Conservation (phyloP, 2,888 invertebrate species). For the Hermaeophaga mercurialis region DNA sequence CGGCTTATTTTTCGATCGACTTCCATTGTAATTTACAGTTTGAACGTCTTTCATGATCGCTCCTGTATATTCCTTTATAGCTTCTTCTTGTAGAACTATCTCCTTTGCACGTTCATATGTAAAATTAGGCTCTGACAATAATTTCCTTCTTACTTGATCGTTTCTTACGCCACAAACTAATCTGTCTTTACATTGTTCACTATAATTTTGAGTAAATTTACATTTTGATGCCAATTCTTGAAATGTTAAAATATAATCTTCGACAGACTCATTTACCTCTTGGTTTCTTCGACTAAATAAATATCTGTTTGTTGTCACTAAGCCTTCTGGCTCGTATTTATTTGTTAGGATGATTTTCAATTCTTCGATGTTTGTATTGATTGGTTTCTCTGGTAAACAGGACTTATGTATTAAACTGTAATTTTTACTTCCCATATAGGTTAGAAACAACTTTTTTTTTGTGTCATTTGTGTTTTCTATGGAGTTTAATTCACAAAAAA, state of each 20-base stretch:
- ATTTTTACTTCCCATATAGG: neutral
- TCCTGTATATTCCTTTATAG: neutral
- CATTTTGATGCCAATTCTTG: neutral
- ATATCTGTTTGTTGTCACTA: slow-evolving; percentile 14
- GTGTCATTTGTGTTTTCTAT: neutral
- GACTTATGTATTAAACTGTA: neutral
- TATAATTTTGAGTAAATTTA: neutral
- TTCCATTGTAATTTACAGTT: too few species aligned
- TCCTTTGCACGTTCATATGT: neutral
- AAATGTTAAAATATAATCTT: neutral
- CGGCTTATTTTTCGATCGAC: too few species aligned
- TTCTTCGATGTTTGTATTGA: neutral
- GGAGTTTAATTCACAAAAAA: neutral
- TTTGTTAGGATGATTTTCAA: neutral
- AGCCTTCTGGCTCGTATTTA: neutral
- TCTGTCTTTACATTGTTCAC: neutral
- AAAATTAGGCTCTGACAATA: neutral
- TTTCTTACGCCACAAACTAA: neutral
- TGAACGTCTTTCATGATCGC: neutral
- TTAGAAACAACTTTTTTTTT: neutral
- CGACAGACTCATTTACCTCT: neutral
- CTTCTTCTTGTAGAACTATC: neutral
- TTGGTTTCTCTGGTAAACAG: neutral
- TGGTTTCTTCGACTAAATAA: slow-evolving; percentile 13
- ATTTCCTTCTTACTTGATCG: neutral